Conservation (phyloP, 2,113 vertebrate species). For the Corythaixoides concolor region DNA sequence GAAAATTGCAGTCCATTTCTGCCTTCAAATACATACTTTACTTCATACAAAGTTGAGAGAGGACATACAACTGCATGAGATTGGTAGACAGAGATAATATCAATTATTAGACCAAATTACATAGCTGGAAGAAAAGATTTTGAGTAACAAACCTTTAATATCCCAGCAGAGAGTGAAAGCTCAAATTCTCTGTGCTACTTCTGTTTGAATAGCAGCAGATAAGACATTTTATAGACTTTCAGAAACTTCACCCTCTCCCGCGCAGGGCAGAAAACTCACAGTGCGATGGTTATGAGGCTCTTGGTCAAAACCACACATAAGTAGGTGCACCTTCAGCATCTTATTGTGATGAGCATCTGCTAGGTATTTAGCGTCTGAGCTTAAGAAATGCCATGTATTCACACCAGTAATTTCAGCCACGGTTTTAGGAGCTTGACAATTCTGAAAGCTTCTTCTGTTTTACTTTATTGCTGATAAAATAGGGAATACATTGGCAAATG, state of each 20-base stretch:
- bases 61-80: background rate
- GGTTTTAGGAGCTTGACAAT: background rate
- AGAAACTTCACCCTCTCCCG: background rate
- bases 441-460: background rate
- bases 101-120: background rate
- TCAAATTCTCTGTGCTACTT: background rate
- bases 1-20: background rate
- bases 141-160: background rate
- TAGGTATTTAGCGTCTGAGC: background rate
- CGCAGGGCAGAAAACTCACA: background rate
- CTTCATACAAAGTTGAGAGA: background rate
- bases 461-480: background rate
- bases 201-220: background rate
- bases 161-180: background rate
- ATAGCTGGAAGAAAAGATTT: background rate
- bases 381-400: background rate
- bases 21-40: background rate
- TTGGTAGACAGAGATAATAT: background rate
- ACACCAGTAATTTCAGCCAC: background rate
- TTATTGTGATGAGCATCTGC: background rate
- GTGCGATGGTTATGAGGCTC: background rate
- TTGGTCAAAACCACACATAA: background rate
- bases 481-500: background rate
- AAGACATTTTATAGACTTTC: background rate
- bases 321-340: background rate